These are phyloP conservation scores for Coendou prehensilis DNA, from an alignment of 2,797 vertebrate species.

Conservation along the genomic window DNA sequence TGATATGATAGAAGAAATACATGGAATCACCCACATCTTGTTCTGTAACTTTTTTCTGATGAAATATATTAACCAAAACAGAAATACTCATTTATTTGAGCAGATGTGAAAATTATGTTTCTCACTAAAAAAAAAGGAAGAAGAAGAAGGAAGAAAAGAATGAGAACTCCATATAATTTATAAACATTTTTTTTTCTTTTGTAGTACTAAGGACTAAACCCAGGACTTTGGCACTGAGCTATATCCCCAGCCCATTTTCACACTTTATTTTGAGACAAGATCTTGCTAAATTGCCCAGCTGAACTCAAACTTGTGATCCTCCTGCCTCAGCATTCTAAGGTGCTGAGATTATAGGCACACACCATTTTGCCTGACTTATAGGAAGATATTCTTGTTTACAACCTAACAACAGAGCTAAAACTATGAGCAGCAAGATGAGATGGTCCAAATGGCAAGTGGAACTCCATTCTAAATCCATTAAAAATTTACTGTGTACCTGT, in stretches of 20 bases:
- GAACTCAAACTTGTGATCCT: background rate
- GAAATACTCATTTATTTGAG: slow-evolving; percentile 23
- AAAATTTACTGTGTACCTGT: background rate
- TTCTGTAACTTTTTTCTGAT: background rate
- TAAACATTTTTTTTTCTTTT: background rate
- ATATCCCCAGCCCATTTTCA: background rate
- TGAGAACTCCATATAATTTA: background rate
- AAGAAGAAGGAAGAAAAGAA: background rate
- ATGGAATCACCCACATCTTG: background rate
- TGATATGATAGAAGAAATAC: background rate
- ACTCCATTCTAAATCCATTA: slow-evolving; percentile 6
- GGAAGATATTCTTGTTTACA: background rate
- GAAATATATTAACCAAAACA: slow-evolving; percentile 9
- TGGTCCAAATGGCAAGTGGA: background rate
- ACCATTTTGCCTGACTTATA: background rate
- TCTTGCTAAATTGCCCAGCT: background rate
- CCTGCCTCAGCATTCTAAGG: background rate
- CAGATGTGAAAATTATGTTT: background rate
- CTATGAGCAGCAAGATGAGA: background rate
- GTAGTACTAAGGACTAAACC: background rate
- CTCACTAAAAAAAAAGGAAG: background rate
- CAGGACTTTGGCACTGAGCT: background rate
- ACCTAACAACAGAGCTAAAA: background rate
- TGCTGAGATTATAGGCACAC: background rate
- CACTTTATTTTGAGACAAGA: background rate